Evolutionary conservation across 2,113 vertebrate species (phyloP).

Genomic region (Austrofundulus limnaeus): DNA sequence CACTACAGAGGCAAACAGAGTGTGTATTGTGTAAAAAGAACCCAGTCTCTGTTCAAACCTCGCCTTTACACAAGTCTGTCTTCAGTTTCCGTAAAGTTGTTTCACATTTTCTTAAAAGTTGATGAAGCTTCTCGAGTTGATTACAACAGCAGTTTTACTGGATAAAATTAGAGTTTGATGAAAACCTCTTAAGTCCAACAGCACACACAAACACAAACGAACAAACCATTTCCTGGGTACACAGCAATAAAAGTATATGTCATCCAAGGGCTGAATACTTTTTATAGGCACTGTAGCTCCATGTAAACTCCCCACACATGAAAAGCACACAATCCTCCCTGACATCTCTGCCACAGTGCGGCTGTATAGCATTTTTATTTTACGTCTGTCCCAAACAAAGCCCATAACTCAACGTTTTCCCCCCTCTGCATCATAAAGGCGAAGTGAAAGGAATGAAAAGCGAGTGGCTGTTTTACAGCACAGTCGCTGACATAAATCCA

Average conservation of each 20-base stretch:
- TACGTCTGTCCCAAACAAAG: conserved; percentile 66
- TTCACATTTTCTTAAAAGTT: neutral
- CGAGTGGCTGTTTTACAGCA: conserved; percentile 53
- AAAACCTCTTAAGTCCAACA: no score
- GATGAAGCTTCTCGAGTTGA: conserved; percentile 7
- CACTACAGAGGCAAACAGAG: conserved; percentile 34
- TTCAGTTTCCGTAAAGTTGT: conserved; percentile 4
- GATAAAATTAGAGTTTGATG: no score
- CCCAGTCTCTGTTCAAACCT: conserved; percentile 1
- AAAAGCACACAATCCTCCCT: conserved; percentile 36
- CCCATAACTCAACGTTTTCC: conserved; percentile 61
- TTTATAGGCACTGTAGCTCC: neutral
- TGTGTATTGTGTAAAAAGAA: conserved; percentile 36
- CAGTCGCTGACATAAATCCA: conserved; percentile 60
- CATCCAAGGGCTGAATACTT: no score
- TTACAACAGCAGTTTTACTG: no score
- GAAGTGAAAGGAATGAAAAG: conserved; percentile 46
- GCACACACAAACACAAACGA: no score
- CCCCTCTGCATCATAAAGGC: conserved; percentile 44
- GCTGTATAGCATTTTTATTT: conserved; percentile 66
- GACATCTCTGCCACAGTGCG: conserved; percentile 35
- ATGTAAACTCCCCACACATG: conserved; percentile 44
- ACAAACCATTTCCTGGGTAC: no score
- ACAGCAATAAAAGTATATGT: no score
- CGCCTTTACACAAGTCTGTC: neutral